phyloP scores from a whole-genome alignment of 2,113 vertebrate genomes.

The Rhodinocichla rosea region DNA sequence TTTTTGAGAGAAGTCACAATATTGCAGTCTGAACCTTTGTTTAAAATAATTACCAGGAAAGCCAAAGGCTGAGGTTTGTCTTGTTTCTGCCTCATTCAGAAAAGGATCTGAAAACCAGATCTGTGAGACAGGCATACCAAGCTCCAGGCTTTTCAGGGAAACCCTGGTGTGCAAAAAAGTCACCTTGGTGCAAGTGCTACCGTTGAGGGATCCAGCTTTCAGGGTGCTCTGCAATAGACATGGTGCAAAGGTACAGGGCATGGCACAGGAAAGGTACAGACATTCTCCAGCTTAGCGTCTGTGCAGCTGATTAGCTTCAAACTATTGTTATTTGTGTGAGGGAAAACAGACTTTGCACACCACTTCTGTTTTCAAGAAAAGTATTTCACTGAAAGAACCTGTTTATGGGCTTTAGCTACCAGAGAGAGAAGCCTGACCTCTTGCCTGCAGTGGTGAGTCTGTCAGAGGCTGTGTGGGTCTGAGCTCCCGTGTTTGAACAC shows the following conservation, averaged over 20 bases:
- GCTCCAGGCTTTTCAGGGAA: background rate
- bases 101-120: background rate
- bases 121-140: background rate
- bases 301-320: background rate
- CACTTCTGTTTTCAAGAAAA: background rate
- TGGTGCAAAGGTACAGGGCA: background rate
- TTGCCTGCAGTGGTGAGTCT: background rate
- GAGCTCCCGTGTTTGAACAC: rapidly evolving
- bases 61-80: background rate
- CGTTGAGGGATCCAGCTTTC: background rate
- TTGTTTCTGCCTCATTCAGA: background rate
- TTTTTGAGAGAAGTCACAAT: background rate
- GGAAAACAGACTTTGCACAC: background rate
- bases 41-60: background rate
- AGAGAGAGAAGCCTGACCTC: background rate
- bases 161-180: background rate
- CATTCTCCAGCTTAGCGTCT: background rate
- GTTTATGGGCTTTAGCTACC: rapidly evolving
- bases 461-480: background rate
- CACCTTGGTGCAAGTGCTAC: rapidly evolving
- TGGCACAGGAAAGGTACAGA: background rate
- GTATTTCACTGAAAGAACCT: background rate
- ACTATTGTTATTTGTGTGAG: background rate
- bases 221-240: background rate
- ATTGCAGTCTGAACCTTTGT: background rate